phyloP scores from a whole-genome alignment of 1,140 invertebrate genomes.

The Bombus turneri region DNA sequence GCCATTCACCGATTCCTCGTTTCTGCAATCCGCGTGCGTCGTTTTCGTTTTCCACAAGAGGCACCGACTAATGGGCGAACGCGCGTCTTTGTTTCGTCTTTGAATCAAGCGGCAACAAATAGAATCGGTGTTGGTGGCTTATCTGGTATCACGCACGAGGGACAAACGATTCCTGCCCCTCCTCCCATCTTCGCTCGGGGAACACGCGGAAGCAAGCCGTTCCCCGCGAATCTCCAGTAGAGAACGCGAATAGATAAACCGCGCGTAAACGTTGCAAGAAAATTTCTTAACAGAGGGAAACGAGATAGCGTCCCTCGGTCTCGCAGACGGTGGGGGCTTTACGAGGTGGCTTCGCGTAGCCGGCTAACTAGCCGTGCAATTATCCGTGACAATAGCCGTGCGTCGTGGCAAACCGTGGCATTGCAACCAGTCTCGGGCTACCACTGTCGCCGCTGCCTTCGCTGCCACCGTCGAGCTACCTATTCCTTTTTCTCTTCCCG shows the following conservation, averaged over 20 bases:
- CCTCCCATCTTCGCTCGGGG: too few species aligned
- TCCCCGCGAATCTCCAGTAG: too few species aligned
- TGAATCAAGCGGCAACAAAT: conserved; percentile 21
- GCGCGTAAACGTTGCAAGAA: conserved; percentile 35
- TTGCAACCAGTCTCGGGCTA: conserved; percentile 46
- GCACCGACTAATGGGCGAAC: conserved; percentile 29
- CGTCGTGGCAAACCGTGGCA: conserved; percentile 46
- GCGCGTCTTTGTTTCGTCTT: conserved; percentile 22
- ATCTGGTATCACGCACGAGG: conserved; percentile 34
- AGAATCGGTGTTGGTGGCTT: conserved; percentile 16
- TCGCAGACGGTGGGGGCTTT: neutral
- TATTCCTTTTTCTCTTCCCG: conserved; percentile 65
- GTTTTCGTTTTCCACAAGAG: conserved; percentile 5
- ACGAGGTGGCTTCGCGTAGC: conserved; percentile 35
- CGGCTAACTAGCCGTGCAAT: conserved; percentile 61
- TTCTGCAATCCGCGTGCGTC: neutral
- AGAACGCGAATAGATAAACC: conserved; percentile 23
- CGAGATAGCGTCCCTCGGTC: conserved; percentile 6
- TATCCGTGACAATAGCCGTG: conserved; percentile 63
- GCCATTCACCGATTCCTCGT: neutral
- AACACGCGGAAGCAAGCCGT: neutral
- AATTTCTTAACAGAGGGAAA: conserved; percentile 39
- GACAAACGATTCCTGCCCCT: neutral
- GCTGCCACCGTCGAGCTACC: conserved; percentile 14
- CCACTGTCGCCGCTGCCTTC: conserved; percentile 33